Conservation (phyloP, 1,140 invertebrate genomes). For the Drosophila kohkoa region DNA sequence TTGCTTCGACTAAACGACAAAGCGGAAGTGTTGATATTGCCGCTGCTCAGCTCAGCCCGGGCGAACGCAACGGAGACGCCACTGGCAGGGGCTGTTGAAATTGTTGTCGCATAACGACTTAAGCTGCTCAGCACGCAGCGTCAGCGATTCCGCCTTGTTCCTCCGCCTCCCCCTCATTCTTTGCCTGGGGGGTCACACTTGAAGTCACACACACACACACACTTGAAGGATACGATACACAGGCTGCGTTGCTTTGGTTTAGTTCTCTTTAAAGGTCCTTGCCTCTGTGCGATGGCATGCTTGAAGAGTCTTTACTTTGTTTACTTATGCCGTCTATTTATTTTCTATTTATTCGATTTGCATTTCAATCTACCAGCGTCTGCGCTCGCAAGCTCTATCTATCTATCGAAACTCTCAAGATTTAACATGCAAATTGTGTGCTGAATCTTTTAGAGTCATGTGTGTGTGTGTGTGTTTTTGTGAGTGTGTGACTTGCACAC, state of each 20-base stretch:
- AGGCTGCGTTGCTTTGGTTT: constrained; percentile 30
- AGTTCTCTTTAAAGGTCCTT: constrained; percentile 58
- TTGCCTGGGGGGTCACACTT: constrained; percentile 54
- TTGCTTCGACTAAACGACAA: constrained; percentile 36
- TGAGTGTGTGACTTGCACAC: constrained; percentile 24
- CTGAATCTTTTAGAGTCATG: neutral
- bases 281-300: constrained; percentile 23
- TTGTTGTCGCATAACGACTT: constrained; percentile 79
- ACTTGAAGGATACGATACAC: constrained; percentile 42
- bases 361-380: constrained; percentile 68
- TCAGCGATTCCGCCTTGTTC: constrained; percentile 62
- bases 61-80: neutral
- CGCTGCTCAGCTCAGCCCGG: constrained; percentile 37
- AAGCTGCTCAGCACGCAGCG: constrained; percentile 72
- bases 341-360: constrained; percentile 82
- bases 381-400: constrained; percentile 42
- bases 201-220: constrained; percentile 45
- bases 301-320: constrained; percentile 47
- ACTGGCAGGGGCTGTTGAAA: constrained; percentile 42
- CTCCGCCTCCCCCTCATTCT: neutral
- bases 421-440: constrained; percentile 65
- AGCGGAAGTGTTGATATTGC: constrained; percentile 78
- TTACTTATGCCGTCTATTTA: constrained; percentile 73
- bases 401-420: constrained; percentile 48
- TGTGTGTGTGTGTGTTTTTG: neutral